Percentiles rank a stretch among this genome's conserved stretches.
These are phyloP conservation scores for Hyperoplus lanceolatus DNA, from an alignment of 2,797 vertebrate genomes.

Conservation along the genomic window DNA sequence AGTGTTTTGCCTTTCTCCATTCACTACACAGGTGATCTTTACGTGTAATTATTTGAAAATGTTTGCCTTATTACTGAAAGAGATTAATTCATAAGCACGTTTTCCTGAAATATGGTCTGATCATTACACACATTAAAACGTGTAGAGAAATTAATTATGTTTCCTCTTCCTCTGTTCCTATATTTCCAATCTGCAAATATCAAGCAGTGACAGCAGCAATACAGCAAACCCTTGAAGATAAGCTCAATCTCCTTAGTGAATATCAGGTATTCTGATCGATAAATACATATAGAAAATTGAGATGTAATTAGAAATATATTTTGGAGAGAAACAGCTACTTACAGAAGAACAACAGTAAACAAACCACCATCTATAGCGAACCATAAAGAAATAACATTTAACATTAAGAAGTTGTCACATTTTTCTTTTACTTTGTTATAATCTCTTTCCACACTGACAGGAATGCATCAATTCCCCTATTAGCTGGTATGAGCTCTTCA, in stretches of 20 bases:
- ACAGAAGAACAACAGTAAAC: no score
- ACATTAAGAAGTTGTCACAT: no score
- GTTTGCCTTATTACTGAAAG: background rate
- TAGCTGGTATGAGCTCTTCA: background rate
- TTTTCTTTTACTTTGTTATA: no score
- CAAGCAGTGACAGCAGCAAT: background rate
- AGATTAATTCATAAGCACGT: background rate
- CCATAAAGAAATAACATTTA: no score
- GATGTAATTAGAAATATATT: no score
- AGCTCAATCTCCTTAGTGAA: background rate
- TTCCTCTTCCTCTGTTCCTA: background rate
- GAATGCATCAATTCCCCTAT: no score
- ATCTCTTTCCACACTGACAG: no score
- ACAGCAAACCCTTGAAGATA: background rate
- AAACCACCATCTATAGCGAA: no score
- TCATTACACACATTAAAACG: background rate
- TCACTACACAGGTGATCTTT: slow-evolving; percentile 36
- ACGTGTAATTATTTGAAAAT: slow-evolving; percentile 27
- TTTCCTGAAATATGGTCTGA: background rate
- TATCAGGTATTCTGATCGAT: no score
- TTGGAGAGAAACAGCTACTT: no score
- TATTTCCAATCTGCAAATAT: background rate
- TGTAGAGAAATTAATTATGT: background rate
- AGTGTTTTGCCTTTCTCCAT: slow-evolving; percentile 30
- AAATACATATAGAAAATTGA: no score